Evolutionary conservation across 2,888 invertebrate species (phyloP).

Genomic region (Reticulitermes lucifugus): DNA sequence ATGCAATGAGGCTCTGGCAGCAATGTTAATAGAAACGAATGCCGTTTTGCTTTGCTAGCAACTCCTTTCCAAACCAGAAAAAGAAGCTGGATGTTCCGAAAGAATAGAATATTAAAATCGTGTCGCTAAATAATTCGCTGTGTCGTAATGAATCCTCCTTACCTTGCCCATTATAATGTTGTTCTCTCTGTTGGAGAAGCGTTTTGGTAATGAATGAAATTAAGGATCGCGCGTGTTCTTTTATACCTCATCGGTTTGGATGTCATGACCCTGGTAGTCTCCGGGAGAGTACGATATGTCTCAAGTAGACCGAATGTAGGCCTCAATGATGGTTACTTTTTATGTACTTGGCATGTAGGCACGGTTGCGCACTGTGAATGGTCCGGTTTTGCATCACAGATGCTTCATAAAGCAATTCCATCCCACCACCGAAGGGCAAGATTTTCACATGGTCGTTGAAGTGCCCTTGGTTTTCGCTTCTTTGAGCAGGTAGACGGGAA

Average conservation of each 20-base stretch:
- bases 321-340: background rate
- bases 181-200: background rate
- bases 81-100: too few species aligned
- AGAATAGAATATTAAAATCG: too few species aligned
- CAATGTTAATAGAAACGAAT: too few species aligned
- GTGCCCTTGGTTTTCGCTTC: conserved; percentile 12
- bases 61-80: too few species aligned
- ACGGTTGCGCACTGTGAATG: background rate
- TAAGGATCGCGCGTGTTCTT: background rate
- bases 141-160: background rate
- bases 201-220: background rate
- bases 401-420: conserved; percentile 10
- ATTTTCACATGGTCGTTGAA: background rate
- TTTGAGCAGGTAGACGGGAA: background rate
- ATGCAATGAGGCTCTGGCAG: too few species aligned
- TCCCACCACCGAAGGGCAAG: background rate
- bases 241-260: conserved; percentile 9
- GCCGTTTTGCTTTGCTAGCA: too few species aligned
- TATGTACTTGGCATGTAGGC: background rate
- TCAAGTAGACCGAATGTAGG: conserved; percentile 7
- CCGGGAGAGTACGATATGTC: background rate
- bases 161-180: background rate
- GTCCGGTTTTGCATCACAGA: conserved; percentile 15
- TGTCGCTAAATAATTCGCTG: too few species aligned
- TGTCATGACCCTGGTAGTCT: conserved; percentile 6